Conservation (phyloP, 2,113 vertebrate species). For the Atherinomorus stipes region DNA sequence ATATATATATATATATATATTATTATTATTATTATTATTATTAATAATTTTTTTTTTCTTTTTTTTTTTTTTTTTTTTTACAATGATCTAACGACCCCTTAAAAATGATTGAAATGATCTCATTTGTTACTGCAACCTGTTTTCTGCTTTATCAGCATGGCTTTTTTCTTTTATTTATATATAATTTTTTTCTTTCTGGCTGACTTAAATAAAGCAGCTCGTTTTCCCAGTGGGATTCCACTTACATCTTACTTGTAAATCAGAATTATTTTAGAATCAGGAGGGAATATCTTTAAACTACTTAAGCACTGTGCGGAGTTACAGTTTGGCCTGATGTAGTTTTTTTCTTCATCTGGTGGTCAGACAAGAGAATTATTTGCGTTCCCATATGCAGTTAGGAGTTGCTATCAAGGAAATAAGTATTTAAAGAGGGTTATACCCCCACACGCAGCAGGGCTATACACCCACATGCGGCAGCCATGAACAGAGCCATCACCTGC, state of each 20-base stretch:
- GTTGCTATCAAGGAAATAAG: constrained; percentile 48
- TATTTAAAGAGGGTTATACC: constrained; percentile 33
- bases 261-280: constrained; percentile 62
- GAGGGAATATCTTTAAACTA: constrained; percentile 57
- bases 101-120: neutral
- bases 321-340: constrained; percentile 49
- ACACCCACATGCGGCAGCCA: neutral
- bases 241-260: constrained; percentile 65
- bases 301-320: constrained; percentile 41
- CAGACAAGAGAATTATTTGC: constrained; percentile 18
- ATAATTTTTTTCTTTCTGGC: constrained; percentile 20
- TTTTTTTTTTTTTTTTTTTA: too few species aligned
- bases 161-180: neutral
- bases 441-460: too few species aligned
- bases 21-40: too few species aligned
- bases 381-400: constrained; percentile 13
- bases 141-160: constrained; percentile 31
- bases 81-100: too few species aligned
- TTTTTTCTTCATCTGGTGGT: constrained; percentile 61
- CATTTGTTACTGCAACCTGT: neutral
- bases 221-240: constrained; percentile 60
- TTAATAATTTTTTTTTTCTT: too few species aligned
- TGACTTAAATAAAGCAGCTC: constrained; percentile 50
- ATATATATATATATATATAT: too few species aligned
- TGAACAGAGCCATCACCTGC: constrained; percentile 60